These are phyloP conservation scores for Otis tarda DNA, from an alignment of 2,113 vertebrate species.

Conservation along the genomic window DNA sequence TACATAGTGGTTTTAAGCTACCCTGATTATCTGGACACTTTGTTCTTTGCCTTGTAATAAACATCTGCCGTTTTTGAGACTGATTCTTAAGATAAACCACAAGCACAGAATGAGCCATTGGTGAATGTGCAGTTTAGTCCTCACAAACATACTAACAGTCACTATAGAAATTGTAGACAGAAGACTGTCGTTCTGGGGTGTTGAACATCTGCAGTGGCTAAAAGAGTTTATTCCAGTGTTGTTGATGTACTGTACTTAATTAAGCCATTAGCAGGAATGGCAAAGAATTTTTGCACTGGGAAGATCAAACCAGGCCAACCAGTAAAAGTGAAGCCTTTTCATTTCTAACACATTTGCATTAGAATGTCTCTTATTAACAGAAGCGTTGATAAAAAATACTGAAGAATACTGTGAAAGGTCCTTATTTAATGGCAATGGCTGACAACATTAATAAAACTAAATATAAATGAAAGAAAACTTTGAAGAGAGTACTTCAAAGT, in stretches of 20 bases:
- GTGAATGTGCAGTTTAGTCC: background rate
- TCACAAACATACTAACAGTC: background rate
- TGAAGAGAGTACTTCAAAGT: background rate
- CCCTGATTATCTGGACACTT: background rate
- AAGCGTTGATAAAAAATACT: background rate
- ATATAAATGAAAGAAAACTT: background rate
- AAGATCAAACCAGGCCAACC: background rate
- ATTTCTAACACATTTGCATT: background rate
- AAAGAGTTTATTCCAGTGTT: background rate
- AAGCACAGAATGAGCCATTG: background rate
- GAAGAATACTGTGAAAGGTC: background rate
- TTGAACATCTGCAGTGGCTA: background rate
- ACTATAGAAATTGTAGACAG: background rate
- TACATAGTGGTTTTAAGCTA: background rate
- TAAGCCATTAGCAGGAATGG: background rate
- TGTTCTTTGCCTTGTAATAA: background rate
- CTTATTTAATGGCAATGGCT: background rate
- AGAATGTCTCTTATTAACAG: background rate
- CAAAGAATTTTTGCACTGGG: background rate
- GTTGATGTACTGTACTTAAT: constrained; percentile 8
- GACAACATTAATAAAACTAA: background rate
- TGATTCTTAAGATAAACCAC: background rate
- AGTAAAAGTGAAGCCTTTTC: background rate
- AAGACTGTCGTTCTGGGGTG: background rate
- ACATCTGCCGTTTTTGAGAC: background rate